phyloP scores from a whole-genome alignment of 1,140 invertebrate species.

The Chlorops oryzae region DNA sequence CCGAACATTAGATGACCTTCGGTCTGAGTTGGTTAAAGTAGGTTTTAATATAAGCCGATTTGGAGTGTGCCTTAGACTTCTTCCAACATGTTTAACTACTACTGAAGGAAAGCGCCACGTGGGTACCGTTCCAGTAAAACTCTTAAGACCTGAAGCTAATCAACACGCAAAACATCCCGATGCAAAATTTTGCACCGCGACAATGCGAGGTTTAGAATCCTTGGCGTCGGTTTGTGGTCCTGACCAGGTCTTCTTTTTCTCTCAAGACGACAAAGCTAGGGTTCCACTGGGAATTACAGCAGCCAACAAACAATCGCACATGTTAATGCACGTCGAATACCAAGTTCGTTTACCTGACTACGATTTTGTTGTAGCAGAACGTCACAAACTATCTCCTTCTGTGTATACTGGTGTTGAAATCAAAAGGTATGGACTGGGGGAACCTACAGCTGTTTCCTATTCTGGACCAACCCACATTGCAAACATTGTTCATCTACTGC shows the following conservation, averaged over 20 bases:
- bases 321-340: slow-evolving; percentile 46
- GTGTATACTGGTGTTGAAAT: slow-evolving; percentile 31
- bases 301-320: slow-evolving; percentile 41
- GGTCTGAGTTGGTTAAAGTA: no score
- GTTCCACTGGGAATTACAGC: slow-evolving; percentile 48
- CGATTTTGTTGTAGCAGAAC: slow-evolving; percentile 45
- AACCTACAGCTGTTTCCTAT: slow-evolving; percentile 35
- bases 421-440: slow-evolving; percentile 25
- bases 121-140: slow-evolving; percentile 31
- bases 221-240: slow-evolving; percentile 26
- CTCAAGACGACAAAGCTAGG: slow-evolving; percentile 37
- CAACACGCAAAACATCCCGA: no score
- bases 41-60: no score
- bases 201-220: background rate
- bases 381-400: slow-evolving; percentile 26
- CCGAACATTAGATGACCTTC: no score
- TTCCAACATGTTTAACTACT: no score
- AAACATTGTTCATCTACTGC: slow-evolving; percentile 10
- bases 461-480: slow-evolving; percentile 47
- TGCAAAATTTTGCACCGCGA: background rate
- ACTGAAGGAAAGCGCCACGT: slow-evolving; percentile 33
- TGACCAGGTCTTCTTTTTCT: slow-evolving; percentile 24
- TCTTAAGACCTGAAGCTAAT: slow-evolving; percentile 23
- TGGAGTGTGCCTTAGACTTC: no score
- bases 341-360: slow-evolving; percentile 44